Evolutionary conservation across 2,888 invertebrate species (phyloP).

Genomic region (Ariolimax columbianus): DNA sequence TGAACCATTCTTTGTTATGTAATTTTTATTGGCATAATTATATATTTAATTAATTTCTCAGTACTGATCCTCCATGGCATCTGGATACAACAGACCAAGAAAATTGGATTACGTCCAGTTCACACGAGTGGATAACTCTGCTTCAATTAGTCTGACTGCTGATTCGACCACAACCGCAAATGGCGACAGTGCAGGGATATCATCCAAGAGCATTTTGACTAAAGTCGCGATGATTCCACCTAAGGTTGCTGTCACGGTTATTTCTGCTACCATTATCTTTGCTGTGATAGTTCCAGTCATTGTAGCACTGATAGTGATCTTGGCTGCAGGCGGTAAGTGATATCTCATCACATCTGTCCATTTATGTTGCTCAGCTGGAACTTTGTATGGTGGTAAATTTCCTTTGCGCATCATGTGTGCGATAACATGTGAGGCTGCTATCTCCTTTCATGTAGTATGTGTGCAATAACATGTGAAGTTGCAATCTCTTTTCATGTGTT

Average conservation of each 20-base stretch:
- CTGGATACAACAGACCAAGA: background rate
- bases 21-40: too few relatives aligned
- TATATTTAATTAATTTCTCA: background rate
- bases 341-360: background rate
- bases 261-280: constrained; percentile 1
- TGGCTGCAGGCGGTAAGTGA: background rate
- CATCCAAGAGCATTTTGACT: background rate
- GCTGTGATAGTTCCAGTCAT: background rate
- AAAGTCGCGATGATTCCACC: background rate
- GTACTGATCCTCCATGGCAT: background rate
- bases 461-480: too few relatives aligned
- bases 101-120: constrained; percentile 11
- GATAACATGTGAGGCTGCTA: background rate
- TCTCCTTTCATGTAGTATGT: background rate
- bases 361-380: background rate
- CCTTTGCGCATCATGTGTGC: background rate
- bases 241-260: background rate
- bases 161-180: background rate
- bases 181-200: background rate
- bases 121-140: constrained; percentile 1
- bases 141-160: too few relatives aligned
- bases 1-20: too few relatives aligned
- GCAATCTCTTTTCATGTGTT: background rate
- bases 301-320: background rate
- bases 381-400: background rate